Base-by-base conservation (phyloP, 1,140 invertebrate genomes). In the Bacillus rossius region DNA sequence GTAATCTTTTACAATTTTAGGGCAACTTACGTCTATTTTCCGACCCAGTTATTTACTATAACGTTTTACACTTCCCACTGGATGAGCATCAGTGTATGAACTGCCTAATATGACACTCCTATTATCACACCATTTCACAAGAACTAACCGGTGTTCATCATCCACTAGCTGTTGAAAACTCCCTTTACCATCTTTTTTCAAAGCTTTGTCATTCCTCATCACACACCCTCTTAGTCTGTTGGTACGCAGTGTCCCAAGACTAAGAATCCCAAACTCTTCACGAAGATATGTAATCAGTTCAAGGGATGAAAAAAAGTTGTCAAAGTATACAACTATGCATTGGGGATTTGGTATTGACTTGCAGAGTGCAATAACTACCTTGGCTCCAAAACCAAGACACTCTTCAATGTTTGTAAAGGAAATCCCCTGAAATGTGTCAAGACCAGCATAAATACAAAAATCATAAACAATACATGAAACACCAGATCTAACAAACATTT, bases 401-500 rank as follows among this genome's bases (percentile, higher is more conserved):
- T 34, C 29, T 34, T 34, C 56, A 51, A 45, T 60, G 52, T 34
- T 10, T 34, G 29, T 34, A 34, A 34, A 34, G 29, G 29, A 34
- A 34, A 34, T 7, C 4, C 29, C 29, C 5, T 7, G 29, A 34
- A 34, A 34, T 34, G 29, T 34, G 10, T 34, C 29, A 34, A 34
- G 29, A 34, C 71, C 69, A 47, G 67, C 67, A 63, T 75, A 75
- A 57, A 75, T 68, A 59, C 73, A 71, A 72, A 74, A 73, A 63
- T 68, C 71, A 61, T 74, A 70, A 56, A 67, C 63, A 58, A 70
- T 70, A 52, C 72, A 71, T 59, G 64, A 65, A 52, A 64, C 40
- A 58, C 62, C 65, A 61, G 66, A 69, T 59, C 70, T 50, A 20
- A 69, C 65, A 61, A 69, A 76, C 56, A 76, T 64, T 65, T 75